Base-by-base conservation (phyloP, 1,140 invertebrate genomes). In the Euura saliciscinereae region DNA sequence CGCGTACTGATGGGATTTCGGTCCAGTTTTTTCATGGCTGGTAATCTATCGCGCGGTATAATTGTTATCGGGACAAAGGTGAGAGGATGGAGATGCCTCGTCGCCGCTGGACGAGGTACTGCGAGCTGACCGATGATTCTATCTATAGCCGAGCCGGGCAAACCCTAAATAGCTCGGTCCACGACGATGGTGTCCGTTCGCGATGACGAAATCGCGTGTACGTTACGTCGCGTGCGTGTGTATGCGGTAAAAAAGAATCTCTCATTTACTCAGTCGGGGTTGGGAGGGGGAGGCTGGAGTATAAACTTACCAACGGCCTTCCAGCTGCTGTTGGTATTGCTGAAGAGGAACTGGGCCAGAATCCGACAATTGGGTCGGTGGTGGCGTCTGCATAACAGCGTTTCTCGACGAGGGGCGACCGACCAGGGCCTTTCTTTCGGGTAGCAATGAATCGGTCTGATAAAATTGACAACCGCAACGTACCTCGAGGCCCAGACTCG, bases 391-490 rank as follows among this genome's bases (percentile, higher is more conserved):
- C 51, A 80, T 80, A 11, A 79, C 78, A 13, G 72, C 77, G 70
- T 69, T 70, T 74, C 80, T 82, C 13, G 81, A 82, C 42, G 83
- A 77, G 66, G 80, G 79, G 73, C 78, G 78, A 68, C 89, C 90
- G 67, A 91, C 85, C 73, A 91, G 90, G 82, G 92, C 92, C 59
- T 90, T 87, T 78, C 92, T 89, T 85, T 94, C 93, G 67, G 94
- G 94, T 75, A 95, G 86, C 78, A 94, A 84, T 72, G 92, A 93
- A 82, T 94, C 92, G 80, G 91, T 91, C 88, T 93, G 91, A 86
- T 92, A 96, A 88, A 92, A 95, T 88, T 95, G 94, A 88, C 94
- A 95, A 73, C 90, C 94, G 85, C 94, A 95, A 72, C 94, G 92
- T 65, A 95, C 94, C 83, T 95, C 94, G 77, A 88, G 84, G 68